Evolutionary conservation across 2,888 invertebrate species (phyloP), one percentile per base, ranked within the genome.

Genomic region (Mythimna impura): DNA sequence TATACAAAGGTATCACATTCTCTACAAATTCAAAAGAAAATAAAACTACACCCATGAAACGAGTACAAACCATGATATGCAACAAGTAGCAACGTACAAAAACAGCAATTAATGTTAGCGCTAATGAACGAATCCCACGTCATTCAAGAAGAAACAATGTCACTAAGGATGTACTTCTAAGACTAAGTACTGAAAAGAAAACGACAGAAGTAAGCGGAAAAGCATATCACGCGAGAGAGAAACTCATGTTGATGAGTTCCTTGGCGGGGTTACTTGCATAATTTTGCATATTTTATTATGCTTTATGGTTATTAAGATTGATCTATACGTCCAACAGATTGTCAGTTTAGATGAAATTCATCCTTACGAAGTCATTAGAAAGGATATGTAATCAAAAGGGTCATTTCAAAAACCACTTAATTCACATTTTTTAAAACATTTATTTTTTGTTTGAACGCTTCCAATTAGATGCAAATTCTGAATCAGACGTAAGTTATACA

Each of bases 61-160:
- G 10, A 43, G 63, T 25, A 71, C 40, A 61, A 69, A 36, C 17
- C 50, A 30, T 22, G 20, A 72, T 50, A 52, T 47, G n/a, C 20
- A 60, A 36, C 34, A 50, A 57, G 10, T 36, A 58, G 34, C 40
- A 25, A n/a, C 12, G 6, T 22, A 66, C 6, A 64, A 75, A 71
- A 84, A 76, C 43, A n/a, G 6, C 70, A 73, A 85, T 76, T 62
- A 78, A 64, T 58, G 10, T 34, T 52, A 64, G 47, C 62, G 47
- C 57, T 73, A 69, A 68, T 73, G 58, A 73, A 63, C 50, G 47
- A 72, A 72, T 80, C 80, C 57, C 83, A 80, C 73, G 65, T 66
- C 63, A 71, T 66, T 77, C 73, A 75, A 34, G 34, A 72, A 60
- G 50, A 66, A 79, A 82, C 76, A 83, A 83, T 83, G 61, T 78